Percentiles rank a stretch among this genome's conserved stretches.
These are phyloP conservation scores for Corapipo altera DNA, from an alignment of 2,113 vertebrate species.

Conservation along the genomic window DNA sequence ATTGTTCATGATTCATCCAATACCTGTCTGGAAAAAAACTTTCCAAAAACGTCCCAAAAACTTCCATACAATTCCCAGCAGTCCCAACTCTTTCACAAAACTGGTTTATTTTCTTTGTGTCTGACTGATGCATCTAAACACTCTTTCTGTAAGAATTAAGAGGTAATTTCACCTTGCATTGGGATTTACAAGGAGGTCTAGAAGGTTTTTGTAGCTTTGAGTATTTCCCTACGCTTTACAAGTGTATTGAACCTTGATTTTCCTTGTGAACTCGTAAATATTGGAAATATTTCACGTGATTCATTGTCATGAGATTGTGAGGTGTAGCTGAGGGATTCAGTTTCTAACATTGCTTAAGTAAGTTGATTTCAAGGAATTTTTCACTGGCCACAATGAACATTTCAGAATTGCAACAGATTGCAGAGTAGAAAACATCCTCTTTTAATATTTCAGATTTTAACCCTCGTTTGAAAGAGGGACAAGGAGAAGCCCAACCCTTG, in stretches of 20 bases:
- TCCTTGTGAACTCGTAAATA: not conserved
- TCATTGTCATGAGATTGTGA: not conserved
- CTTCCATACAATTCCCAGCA: not conserved
- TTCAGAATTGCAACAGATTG: not conserved
- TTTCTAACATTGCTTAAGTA: not conserved
- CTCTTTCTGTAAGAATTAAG: not conserved
- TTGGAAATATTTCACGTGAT: not conserved
- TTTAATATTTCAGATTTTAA: not conserved
- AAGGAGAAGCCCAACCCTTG: not conserved
- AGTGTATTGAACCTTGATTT: not conserved
- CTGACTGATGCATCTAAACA: too few species aligned
- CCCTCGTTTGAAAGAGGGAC: not conserved
- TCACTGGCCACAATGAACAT: not conserved
- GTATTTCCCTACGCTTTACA: not conserved
- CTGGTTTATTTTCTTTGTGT: not conserved
- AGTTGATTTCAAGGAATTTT: not conserved
- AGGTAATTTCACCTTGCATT: not conserved
- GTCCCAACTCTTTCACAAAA: too few species aligned
- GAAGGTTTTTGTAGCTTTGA: not conserved
- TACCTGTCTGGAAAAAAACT: not conserved
- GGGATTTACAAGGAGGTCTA: not conserved
- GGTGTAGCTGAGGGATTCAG: not conserved
- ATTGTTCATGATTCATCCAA: not conserved
- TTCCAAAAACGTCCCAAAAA: not conserved
- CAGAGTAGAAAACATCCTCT: not conserved